phyloP scores from a whole-genome alignment of 2,888 invertebrate genomes.

The Pimpla rufipes region DNA sequence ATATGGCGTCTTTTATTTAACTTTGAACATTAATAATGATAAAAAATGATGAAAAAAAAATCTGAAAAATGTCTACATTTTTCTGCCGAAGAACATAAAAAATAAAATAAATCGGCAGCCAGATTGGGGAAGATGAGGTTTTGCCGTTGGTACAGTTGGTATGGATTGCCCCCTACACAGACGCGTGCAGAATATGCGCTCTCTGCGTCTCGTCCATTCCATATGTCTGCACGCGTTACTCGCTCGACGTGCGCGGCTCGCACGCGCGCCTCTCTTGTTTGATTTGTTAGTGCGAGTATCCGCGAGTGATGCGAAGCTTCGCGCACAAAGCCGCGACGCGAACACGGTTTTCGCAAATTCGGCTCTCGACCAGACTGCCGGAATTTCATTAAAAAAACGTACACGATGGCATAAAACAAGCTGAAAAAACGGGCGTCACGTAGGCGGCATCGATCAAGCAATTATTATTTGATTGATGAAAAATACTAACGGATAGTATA shows the following conservation, averaged over 20 bases:
- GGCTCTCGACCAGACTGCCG: slow-evolving; percentile 17
- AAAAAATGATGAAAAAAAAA: no score
- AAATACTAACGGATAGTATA: not conserved
- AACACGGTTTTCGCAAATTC: slow-evolving; percentile 36
- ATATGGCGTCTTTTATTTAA: no score
- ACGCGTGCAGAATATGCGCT: slow-evolving; percentile 9
- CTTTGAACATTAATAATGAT: no score
- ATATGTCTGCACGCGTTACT: slow-evolving; percentile 21
- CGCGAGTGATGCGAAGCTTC: slow-evolving; percentile 42
- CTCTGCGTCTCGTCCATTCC: slow-evolving; percentile 17
- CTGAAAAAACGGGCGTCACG: not conserved
- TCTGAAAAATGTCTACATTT: no score
- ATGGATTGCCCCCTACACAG: no score
- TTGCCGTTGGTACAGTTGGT: no score
- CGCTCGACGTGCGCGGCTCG: no score
- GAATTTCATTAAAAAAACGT: slow-evolving; percentile 26
- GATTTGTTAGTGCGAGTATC: slow-evolving; percentile 39
- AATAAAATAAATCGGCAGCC: no score
- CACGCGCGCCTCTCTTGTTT: slow-evolving; percentile 17
- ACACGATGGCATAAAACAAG: not conserved
- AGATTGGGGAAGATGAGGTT: no score
- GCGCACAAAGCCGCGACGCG: slow-evolving; percentile 24
- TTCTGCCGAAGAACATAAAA: no score
- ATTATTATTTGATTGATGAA: slow-evolving; percentile 33
- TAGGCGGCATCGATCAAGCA: slow-evolving; percentile 1